These are phyloP conservation scores for Sinosuthora webbiana DNA, from an alignment of 2,113 vertebrate species.

Conservation along the genomic window DNA sequence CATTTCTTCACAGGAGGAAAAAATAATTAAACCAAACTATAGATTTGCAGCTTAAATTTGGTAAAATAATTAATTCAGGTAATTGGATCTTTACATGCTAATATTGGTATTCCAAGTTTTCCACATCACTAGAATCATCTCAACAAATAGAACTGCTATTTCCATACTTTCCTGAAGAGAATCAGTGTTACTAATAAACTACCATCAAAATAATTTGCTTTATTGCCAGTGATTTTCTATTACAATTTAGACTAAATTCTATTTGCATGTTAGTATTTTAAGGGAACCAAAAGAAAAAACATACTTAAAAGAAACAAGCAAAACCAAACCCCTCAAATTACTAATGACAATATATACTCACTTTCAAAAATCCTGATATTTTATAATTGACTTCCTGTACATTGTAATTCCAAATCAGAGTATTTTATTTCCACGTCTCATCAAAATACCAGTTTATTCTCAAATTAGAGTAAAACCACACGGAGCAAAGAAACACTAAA, in stretches of 20 bases:
- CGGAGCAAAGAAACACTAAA: neutral
- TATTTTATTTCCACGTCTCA: neutral
- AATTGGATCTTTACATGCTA: neutral
- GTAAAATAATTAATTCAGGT: neutral
- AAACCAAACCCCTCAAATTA: neutral
- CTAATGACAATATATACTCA: neutral
- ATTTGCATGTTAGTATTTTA: neutral
- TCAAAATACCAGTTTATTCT: neutral
- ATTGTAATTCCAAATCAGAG: neutral
- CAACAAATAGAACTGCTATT: neutral
- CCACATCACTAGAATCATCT: neutral
- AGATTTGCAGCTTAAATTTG: neutral
- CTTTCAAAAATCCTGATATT: neutral
- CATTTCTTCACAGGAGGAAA: neutral
- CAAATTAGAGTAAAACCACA: neutral
- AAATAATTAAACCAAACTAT: neutral
- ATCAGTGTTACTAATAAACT: neutral
- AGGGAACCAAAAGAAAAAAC: neutral
- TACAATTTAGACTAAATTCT: neutral
- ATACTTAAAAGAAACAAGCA: neutral
- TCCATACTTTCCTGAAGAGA: neutral
- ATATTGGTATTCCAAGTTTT: neutral
- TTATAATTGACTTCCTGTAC: neutral
- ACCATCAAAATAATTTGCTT: neutral
- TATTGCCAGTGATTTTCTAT: neutral